Base-by-base conservation (phyloP, 2,888 invertebrate species). In the Gasteruption jaculator region DNA sequence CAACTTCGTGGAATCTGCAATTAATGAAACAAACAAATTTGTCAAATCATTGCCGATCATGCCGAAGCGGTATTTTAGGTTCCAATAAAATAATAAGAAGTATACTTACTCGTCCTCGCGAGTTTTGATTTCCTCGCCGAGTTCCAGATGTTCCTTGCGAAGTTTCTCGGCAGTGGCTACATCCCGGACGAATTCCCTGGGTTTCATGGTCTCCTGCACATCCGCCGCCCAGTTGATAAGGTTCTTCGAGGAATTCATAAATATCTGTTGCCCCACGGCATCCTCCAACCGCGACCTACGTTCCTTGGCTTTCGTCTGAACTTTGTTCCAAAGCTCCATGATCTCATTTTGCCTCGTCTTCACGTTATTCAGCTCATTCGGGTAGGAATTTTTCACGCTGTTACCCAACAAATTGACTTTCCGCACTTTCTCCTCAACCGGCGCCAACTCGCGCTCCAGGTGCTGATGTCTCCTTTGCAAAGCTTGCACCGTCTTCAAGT, bases 181-280 rank as follows among this genome's bases (percentile, higher is more conserved):
- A 73, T 93, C 93, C 44, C 88, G 80, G 0, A 90, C 91, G 0
- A 80, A 78, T 53, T 83, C 85, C 57, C 90, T 89, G 3, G 84
- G 82, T 33, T 87, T 83, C 38, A 93, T 71, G 39, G 84, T 83
- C 54, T 86, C 85, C 56, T 89, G 86, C 2, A 88, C 82, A 49
- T 83, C 82, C 54, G 82, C 81, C 5, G 89, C 79, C 91, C 93
- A 93, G 45, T 80, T 81, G n/a, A 88, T 73, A 41, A 91, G 74
- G 40, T 84, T 87, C 53, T 86, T 84, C 8, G 87, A 84, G 64
- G 90, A 89, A 61, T 83, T 85, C 61, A 85, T 86, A 71, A 94
- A 93, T 61, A 95, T 90, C 71, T 96, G 94, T 63, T 91, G 87
- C 0, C 96, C 96, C 3, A 96, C 94, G 2, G 94, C 92, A 62